Conservation (phyloP, 2,113 vertebrate genomes). For the Chaetura pelagica region DNA sequence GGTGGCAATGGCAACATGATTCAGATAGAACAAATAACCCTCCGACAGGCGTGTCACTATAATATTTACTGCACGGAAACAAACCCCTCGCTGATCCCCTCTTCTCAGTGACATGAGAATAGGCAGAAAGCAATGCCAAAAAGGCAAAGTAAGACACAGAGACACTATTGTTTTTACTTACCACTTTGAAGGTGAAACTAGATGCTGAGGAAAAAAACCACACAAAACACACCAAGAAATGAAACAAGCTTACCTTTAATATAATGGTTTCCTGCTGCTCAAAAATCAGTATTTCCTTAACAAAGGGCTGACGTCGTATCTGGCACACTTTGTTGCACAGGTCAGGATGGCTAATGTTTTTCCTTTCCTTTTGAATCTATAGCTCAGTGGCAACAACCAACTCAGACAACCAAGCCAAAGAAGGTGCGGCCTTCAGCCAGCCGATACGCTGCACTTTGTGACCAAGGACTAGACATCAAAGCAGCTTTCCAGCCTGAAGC, state of each 20-base stretch:
- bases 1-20: background rate
- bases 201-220: background rate
- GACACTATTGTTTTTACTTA: background rate
- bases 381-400: slow-evolving; percentile 96
- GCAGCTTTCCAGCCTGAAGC: slow-evolving; percentile 97
- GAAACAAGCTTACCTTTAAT: background rate
- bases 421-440: slow-evolving; percentile 95
- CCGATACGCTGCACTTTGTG: slow-evolving; percentile 95
- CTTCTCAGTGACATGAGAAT: background rate
- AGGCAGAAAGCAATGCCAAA: background rate
- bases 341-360: background rate
- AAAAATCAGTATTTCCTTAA: background rate
- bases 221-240: background rate
- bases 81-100: background rate
- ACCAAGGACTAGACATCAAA: slow-evolving; percentile 96
- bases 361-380: background rate
- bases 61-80: background rate
- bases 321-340: background rate
- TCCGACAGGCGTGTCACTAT: background rate
- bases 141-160: background rate
- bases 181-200: background rate
- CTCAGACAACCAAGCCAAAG: slow-evolving; percentile 89
- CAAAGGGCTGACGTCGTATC: background rate
- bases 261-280: background rate
- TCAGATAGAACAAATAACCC: background rate